phyloP scores from a whole-genome alignment of 2,113 vertebrate genomes.

The Zingel zingel region DNA sequence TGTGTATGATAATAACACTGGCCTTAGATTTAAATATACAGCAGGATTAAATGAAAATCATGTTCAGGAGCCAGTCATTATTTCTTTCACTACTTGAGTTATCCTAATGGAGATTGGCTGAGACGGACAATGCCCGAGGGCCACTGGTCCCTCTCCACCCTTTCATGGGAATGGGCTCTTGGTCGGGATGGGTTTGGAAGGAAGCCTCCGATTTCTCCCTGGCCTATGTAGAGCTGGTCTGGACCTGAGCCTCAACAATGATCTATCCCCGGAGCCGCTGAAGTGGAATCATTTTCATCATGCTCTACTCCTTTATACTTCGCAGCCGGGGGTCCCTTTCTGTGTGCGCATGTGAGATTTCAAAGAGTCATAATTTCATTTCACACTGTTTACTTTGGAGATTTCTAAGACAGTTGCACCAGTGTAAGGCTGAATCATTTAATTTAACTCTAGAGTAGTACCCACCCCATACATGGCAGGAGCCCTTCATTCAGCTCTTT shows the following conservation, averaged over 20 bases:
- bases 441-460: conserved; percentile 19
- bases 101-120: conserved; percentile 60
- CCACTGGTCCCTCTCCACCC: conserved; percentile 63
- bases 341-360: conserved; percentile 40
- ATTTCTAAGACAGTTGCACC: conserved; percentile 41
- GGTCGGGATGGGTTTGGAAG: conserved; percentile 70
- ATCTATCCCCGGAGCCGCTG: conserved; percentile 59
- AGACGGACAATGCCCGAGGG: conserved; percentile 66
- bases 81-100: conserved; percentile 51
- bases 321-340: conserved; percentile 25
- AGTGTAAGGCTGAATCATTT: conserved; percentile 37
- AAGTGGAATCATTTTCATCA: conserved; percentile 65
- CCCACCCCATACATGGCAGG: conserved; percentile 26
- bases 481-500: conserved; percentile 43
- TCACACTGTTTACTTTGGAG: conserved; percentile 51
- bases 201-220: conserved; percentile 56
- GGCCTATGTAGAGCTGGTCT: conserved; percentile 62
- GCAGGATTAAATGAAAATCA: conserved; percentile 41
- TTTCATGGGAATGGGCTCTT: conserved; percentile 64
- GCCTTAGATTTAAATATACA: conserved; percentile 46
- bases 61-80: conserved; percentile 48
- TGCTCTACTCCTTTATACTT: conserved; percentile 31
- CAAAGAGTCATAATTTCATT: conserved; percentile 47
- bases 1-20: conserved; percentile 37
- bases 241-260: conserved; percentile 56